Conservation (phyloP, 2,113 vertebrate genomes). For the Callopanchax toddi region DNA sequence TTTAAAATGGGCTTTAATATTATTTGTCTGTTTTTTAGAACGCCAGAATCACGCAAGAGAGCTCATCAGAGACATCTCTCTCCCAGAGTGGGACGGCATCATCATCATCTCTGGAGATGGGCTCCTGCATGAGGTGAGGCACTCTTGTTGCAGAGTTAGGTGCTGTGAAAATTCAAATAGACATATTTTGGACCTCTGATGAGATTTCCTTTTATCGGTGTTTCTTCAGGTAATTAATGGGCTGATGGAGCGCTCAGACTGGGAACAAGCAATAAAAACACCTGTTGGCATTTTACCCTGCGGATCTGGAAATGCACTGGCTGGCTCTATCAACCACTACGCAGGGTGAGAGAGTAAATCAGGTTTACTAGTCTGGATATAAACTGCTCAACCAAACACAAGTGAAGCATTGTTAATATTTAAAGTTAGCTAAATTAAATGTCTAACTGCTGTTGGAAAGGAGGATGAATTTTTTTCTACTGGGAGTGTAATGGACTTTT, state of each 20-base stretch:
- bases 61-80: conserved; percentile 84
- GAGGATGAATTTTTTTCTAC: not conserved
- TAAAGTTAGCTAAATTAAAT: not conserved
- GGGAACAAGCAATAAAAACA: conserved; percentile 89
- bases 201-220: not conserved
- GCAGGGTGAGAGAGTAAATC: conserved; percentile 81
- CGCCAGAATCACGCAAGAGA: conserved; percentile 89
- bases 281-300: conserved; percentile 90
- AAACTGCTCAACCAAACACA: not conserved
- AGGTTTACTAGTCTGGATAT: not conserved
- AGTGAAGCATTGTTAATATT: not conserved
- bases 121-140: conserved; percentile 85
- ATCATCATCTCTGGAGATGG: conserved; percentile 89
- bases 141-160: not conserved
- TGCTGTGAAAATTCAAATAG: not conserved
- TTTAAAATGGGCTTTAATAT: not conserved
- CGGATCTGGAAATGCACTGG: conserved; percentile 91
- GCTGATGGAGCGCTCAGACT: conserved; percentile 87
- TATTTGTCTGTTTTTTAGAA: conserved; percentile 73
- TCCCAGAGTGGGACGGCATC: conserved; percentile 89
- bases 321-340: conserved; percentile 87
- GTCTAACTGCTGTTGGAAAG: not conserved
- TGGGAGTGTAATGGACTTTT: not conserved
- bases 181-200: not conserved
- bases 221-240: conserved; percentile 87